Conservation (phyloP, 2,113 vertebrate species). For the Orthonyx spaldingii region DNA sequence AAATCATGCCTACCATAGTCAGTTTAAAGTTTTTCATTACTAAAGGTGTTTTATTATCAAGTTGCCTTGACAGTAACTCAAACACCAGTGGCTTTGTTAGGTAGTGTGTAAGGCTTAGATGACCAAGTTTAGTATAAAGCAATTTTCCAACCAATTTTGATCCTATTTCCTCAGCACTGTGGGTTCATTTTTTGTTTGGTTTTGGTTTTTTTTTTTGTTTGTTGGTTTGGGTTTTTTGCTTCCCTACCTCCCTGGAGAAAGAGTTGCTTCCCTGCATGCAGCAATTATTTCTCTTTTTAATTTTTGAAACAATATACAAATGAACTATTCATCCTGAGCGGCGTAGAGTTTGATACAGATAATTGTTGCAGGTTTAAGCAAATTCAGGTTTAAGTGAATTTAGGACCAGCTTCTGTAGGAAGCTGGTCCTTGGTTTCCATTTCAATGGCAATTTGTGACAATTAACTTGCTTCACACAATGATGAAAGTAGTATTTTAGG, state of each 20-base stretch:
- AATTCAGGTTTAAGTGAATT: too few species aligned
- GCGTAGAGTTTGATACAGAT: background rate
- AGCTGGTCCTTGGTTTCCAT: background rate
- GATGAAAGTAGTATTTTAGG: background rate
- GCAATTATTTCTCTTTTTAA: background rate
- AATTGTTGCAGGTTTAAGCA: background rate
- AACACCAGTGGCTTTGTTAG: slow-evolving; percentile 29
- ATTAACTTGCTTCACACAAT: background rate
- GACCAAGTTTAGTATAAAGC: background rate
- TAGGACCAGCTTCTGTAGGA: too few species aligned
- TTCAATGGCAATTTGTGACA: background rate
- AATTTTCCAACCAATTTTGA: background rate
- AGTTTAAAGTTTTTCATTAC: background rate
- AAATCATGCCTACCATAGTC: background rate
- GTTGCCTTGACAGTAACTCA: background rate
- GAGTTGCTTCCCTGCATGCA: background rate
- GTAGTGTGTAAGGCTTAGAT: background rate
- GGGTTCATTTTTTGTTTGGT: background rate
- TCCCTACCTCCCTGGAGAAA: background rate
- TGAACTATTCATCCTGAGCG: background rate
- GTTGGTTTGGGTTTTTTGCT: too few species aligned
- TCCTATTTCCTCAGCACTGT: background rate
- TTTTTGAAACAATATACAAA: background rate
- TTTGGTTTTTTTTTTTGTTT: too few species aligned
- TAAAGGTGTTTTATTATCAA: slow-evolving; percentile 26